Evolutionary conservation across 1,140 invertebrate genomes (phyloP).

Genomic region (Phenacoccus solenopsis): DNA sequence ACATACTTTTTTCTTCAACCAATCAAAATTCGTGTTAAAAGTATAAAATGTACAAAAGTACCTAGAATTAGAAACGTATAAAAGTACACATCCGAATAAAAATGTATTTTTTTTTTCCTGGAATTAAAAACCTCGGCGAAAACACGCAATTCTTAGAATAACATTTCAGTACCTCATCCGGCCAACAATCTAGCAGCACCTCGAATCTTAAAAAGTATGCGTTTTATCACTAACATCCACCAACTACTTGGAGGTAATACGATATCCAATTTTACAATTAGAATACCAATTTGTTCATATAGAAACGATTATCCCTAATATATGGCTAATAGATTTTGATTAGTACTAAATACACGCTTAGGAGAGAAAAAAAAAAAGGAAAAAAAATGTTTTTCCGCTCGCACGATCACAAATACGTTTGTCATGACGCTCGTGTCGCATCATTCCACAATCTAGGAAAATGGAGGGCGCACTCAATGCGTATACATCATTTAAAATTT

Average conservation of each 20-base stretch:
- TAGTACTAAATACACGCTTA: neutral
- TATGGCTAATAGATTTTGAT: neutral
- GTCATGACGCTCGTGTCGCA: too few relatives aligned
- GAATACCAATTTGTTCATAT: neutral
- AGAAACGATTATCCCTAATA: neutral
- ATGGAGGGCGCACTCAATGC: too few relatives aligned
- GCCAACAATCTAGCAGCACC: neutral
- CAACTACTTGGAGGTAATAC: neutral
- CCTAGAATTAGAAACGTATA: slow-evolving; percentile 9
- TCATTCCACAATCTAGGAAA: too few relatives aligned
- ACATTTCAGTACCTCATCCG: too few relatives aligned
- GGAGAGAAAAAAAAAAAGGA: neutral
- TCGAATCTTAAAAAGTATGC: neutral
- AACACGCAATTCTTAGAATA: neutral
- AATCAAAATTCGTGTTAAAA: neutral
- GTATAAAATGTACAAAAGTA: slow-evolving; percentile 7
- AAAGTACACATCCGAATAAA: neutral
- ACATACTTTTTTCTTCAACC: slow-evolving; percentile 9
- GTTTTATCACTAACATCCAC: neutral
- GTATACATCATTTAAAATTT: neutral
- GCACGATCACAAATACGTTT: too few relatives aligned
- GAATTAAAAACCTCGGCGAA: neutral
- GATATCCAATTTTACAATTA: neutral
- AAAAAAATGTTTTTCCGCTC: neutral
- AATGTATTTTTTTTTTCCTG: neutral